These are phyloP conservation scores for Lasiurus borealis DNA, from an alignment of 2,113 vertebrate genomes.

Conservation along the genomic window DNA sequence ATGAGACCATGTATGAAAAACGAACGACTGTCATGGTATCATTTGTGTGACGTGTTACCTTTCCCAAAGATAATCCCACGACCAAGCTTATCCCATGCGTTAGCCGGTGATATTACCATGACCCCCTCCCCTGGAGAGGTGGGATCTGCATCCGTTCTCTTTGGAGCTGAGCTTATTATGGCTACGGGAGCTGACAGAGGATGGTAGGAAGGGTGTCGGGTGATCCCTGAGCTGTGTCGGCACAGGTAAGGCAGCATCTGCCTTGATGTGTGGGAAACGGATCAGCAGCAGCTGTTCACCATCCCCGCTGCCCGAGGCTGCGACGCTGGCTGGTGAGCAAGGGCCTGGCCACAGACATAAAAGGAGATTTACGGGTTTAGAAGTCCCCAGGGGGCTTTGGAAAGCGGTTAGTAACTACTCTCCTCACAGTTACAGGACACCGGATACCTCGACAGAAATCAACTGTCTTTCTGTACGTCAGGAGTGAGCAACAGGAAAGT, in stretches of 20 bases:
- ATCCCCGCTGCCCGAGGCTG: accelerated
- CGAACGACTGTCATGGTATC: no score
- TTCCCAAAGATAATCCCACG: neutral
- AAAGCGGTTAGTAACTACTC: neutral
- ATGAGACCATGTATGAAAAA: neutral
- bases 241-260: neutral
- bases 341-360: neutral
- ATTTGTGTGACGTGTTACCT: neutral
- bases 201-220: neutral
- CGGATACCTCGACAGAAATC: neutral
- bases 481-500: neutral
- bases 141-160: neutral
- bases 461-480: neutral
- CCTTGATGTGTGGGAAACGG: neutral
- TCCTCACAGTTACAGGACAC: neutral
- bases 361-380: neutral
- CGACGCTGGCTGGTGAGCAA: no score
- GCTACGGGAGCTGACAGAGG: neutral
- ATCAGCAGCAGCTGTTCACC: neutral
- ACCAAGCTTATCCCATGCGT: neutral
- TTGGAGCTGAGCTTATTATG: neutral
- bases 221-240: neutral
- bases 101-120: neutral
- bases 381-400: neutral
- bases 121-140: no score